phyloP scores from a whole-genome alignment of 1,140 invertebrate genomes.

The Bombus sibiricus region DNA sequence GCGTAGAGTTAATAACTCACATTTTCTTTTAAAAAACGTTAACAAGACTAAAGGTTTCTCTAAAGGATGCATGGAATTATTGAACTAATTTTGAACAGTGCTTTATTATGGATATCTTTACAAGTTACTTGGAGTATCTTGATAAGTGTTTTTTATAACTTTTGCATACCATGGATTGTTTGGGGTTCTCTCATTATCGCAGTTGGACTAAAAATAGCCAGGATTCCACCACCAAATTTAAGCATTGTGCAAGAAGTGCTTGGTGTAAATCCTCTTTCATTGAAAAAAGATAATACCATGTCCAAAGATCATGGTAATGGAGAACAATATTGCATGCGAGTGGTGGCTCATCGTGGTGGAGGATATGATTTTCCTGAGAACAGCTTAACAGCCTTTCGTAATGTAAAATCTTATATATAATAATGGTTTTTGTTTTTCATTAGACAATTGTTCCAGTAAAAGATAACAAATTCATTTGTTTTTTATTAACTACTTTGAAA shows the following conservation, averaged over 20 bases:
- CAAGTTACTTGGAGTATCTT: conserved; percentile 63
- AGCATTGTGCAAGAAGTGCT: conserved; percentile 78
- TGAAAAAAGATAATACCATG: conserved; percentile 58
- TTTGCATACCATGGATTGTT: conserved; percentile 74
- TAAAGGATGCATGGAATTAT: conserved; percentile 64
- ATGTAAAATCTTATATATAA: conserved; percentile 82
- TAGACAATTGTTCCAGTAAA: background rate
- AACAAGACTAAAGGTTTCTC: conserved; percentile 43
- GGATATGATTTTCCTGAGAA: conserved; percentile 90
- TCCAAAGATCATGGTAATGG: conserved; percentile 64
- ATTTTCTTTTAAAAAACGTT: conserved; percentile 23
- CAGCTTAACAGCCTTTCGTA: conserved; percentile 87
- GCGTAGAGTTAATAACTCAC: conserved; percentile 21
- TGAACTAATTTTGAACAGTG: conserved; percentile 66
- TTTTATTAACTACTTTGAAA: conserved; percentile 24
- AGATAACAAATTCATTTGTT: conserved; percentile 20
- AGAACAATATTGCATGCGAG: conserved; percentile 80
- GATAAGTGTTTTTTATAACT: conserved; percentile 69
- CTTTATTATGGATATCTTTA: conserved; percentile 71
- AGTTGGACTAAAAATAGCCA: conserved; percentile 62
- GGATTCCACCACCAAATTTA: conserved; percentile 74
- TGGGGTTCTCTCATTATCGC: conserved; percentile 69
- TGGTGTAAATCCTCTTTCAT: conserved; percentile 76
- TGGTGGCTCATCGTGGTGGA: conserved; percentile 87
- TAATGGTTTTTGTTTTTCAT: conserved; percentile 43